phyloP scores from a whole-genome alignment of 2,888 invertebrate species.

The Volucella zonaria region DNA sequence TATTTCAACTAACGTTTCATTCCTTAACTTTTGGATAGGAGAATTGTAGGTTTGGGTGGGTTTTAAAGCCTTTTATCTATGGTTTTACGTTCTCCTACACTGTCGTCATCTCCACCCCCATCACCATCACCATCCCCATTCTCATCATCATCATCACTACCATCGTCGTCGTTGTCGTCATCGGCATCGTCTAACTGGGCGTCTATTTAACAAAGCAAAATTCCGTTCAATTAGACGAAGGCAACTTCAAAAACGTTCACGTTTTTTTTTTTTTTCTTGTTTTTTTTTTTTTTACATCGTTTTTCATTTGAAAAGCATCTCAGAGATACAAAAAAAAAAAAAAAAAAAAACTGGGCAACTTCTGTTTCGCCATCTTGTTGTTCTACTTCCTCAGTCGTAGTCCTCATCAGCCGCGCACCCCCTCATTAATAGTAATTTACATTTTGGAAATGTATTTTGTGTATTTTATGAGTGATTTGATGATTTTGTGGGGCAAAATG shows the following conservation, averaged over 20 bases:
- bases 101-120: too few relatives aligned
- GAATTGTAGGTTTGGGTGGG: neutral
- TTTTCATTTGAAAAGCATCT: neutral
- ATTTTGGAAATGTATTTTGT: slow-evolving; percentile 60
- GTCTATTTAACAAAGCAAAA: slow-evolving; percentile 54
- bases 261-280: neutral
- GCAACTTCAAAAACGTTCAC: slow-evolving; percentile 50
- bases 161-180: neutral
- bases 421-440: slow-evolving; percentile 62
- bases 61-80: slow-evolving; percentile 20
- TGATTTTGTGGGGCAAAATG: slow-evolving; percentile 14
- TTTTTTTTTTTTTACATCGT: neutral
- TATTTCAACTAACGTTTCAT: slow-evolving; percentile 70
- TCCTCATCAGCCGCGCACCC: neutral
- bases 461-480: slow-evolving; percentile 56
- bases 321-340: neutral
- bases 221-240: slow-evolving; percentile 60
- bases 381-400: neutral
- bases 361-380: neutral
- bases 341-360: slow-evolving; percentile 3
- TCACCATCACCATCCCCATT: too few relatives aligned
- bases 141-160: neutral
- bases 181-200: slow-evolving; percentile 21
- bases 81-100: neutral
- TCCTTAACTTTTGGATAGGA: neutral